Conservation (phyloP, 2,797 vertebrate genomes). For the Gallinago solitaria region DNA sequence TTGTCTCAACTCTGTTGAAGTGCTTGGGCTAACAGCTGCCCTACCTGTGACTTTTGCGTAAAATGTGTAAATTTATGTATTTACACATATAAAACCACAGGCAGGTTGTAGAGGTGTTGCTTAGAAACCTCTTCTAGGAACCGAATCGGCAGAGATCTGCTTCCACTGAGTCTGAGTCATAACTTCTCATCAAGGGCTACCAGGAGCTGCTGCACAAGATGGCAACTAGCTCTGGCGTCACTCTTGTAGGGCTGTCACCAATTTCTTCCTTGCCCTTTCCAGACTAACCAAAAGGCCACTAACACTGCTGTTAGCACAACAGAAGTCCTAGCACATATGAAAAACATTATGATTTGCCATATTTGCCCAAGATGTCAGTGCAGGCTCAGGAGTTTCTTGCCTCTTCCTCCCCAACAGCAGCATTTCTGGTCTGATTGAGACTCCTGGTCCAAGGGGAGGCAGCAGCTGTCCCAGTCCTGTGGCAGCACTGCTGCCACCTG, state of each 20-base stretch:
- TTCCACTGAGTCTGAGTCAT: not conserved
- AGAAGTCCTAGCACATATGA: not conserved
- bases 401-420: not conserved
- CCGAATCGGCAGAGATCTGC: not conserved
- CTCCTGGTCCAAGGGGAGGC: not conserved
- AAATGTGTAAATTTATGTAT: not conserved
- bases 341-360: not conserved
- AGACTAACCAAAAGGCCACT: not conserved
- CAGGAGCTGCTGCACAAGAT: fast-evolving
- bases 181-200: not conserved
- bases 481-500: not conserved
- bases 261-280: not conserved
- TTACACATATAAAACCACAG: not conserved
- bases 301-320: not conserved
- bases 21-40: not conserved
- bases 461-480: not conserved
- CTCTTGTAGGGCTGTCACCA: not conserved
- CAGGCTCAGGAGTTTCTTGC: not conserved
- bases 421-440: not conserved
- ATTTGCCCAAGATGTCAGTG: not conserved
- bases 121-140: not conserved
- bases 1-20: not conserved
- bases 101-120: not conserved
- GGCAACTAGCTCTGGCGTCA: not conserved
- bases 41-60: not conserved